Percentiles rank a stretch among this genome's conserved stretches.
phyloP scores from a whole-genome alignment of 2,888 invertebrate species.

The Pseudococcus longispinus region DNA sequence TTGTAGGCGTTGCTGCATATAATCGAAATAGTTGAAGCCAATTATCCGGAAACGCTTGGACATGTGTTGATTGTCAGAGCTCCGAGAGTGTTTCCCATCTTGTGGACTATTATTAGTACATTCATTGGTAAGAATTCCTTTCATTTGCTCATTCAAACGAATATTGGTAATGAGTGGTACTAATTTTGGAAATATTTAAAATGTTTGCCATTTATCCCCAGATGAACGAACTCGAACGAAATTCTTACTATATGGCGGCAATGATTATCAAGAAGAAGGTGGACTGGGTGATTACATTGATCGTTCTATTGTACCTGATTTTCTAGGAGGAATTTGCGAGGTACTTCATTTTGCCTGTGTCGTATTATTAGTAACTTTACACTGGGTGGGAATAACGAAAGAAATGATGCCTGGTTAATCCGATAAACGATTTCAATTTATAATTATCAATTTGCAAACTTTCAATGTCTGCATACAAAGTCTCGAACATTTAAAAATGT shows the following conservation, averaged over 20 bases:
- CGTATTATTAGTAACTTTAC: too few relatives aligned
- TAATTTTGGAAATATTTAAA: neutral
- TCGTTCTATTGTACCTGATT: constrained; percentile 85
- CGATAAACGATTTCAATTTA: too few relatives aligned
- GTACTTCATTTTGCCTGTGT: constrained; percentile 65
- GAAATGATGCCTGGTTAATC: too few relatives aligned
- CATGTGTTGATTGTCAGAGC: constrained; percentile 88
- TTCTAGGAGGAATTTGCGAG: constrained; percentile 88
- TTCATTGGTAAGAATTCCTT: constrained; percentile 75
- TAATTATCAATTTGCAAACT: too few relatives aligned
- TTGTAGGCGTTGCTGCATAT: constrained; percentile 70
- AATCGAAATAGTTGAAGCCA: constrained; percentile 87
- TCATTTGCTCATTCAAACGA: neutral
- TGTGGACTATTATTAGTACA: constrained; percentile 94
- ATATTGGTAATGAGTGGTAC: neutral
- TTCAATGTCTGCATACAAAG: too few relatives aligned
- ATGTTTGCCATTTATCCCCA: constrained; percentile 62
- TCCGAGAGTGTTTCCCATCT: constrained; percentile 90
- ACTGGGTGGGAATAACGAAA: too few relatives aligned
- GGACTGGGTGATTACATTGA: constrained; percentile 87
- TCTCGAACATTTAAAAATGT: too few relatives aligned
- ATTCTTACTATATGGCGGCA: constrained; percentile 89
- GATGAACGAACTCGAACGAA: constrained; percentile 92
- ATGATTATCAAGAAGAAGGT: constrained; percentile 81
- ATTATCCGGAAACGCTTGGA: constrained; percentile 96